Conservation (phyloP, 2,113 vertebrate genomes). For the Malurus melanocephalus region DNA sequence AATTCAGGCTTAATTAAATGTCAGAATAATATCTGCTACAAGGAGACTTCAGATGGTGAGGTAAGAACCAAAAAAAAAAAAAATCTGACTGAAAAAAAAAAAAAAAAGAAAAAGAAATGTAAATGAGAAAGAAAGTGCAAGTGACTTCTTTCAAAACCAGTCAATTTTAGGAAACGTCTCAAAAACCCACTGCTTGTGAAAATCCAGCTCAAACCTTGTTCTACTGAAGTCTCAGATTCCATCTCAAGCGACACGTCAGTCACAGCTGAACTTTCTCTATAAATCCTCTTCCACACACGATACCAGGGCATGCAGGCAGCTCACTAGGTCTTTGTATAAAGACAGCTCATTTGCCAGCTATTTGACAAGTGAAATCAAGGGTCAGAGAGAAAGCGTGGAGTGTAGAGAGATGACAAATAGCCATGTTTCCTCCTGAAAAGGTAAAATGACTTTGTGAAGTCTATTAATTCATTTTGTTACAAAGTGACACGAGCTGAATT, state of each 20-base stretch:
- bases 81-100: too few species aligned
- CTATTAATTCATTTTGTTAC: not conserved
- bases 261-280: not conserved
- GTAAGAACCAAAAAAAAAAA: not conserved
- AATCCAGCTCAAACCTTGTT: not conserved
- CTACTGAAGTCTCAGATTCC: not conserved
- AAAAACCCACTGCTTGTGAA: not conserved
- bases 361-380: not conserved
- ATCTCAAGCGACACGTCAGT: not conserved
- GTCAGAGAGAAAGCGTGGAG: not conserved
- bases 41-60: not conserved
- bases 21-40: not conserved
- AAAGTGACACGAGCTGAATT: not conserved
- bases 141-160: not conserved
- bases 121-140: not conserved
- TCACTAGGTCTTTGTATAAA: not conserved
- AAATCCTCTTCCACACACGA: not conserved
- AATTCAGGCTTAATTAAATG: not conserved
- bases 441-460: not conserved
- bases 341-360: not conserved
- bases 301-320: not conserved
- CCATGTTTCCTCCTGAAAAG: not conserved
- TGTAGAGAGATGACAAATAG: not conserved
- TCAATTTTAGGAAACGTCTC: not conserved
- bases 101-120: fast-evolving